Base-by-base conservation (phyloP, 2,797 vertebrate genomes). In the Natrix natrix region DNA sequence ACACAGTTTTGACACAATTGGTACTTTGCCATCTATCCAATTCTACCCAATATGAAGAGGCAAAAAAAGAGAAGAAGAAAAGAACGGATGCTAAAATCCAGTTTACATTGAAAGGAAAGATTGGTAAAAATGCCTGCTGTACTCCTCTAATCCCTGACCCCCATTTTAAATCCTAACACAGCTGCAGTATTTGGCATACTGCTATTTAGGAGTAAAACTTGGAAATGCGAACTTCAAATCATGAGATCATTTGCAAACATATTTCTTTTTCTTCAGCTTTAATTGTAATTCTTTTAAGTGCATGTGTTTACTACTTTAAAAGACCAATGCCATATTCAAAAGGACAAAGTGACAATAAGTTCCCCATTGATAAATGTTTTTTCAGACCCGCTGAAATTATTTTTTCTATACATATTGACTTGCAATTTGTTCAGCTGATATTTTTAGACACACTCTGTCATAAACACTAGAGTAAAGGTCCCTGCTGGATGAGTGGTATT, bases 371-470 rank as follows among this genome's bases (percentile, higher is more conserved):
- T 55, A 90, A 87, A 93, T 87, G 4, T 59, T 87, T 87, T 48
- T 43, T 83, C 32, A 87, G 26, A 28, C 16, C 26, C 59, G 32
- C 89, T 91, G 92, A 87, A 90, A 93, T 91, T 90, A 66, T 93
- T 93, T 93, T 66, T 60, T 90, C 55, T 28, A 17, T 74, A 59
- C 32, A 28, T 86, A 93, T 87, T 93, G 92, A 87, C 90, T 87
- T 91, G 54, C 48, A 87, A 90, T 91, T 87, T 48, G 56, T 59
- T 43, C 83, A 57, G 60, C 13, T 74, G 17, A 87, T 90, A 87
- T 93, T 90, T 93, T 87, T 89, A 69, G 17, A 24, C 32, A 28
- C 37, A 90, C 32, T 87, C 26, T 24, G 61, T 69, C 89, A 93
- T 43, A 48, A 57, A 43, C 61, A 20, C 37, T 54, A 86, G 13